A percentile compares a stretch with the other conserved stretches of the same genome.
phyloP scores from a whole-genome alignment of 2,888 invertebrate genomes.

The Chaetoderma sp. region DNA sequence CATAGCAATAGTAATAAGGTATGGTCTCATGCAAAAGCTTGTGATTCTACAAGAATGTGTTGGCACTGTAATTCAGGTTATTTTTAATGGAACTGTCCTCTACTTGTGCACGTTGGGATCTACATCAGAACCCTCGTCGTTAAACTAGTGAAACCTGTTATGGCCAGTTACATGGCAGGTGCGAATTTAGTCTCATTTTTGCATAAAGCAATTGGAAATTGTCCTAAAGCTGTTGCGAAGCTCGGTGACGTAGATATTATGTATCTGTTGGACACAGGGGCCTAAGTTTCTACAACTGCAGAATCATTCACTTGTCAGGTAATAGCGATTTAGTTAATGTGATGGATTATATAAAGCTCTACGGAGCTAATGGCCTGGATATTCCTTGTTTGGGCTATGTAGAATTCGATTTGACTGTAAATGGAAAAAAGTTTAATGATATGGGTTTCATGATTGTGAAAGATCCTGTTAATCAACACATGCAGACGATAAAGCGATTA shows the following conservation, averaged over 20 bases:
- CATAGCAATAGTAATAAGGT: no score
- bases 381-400: constrained; percentile 3
- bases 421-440: neutral
- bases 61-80: no score
- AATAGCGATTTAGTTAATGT: neutral
- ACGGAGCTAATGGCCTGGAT: neutral
- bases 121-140: no score
- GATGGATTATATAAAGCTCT: neutral
- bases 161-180: constrained; percentile 18
- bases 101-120: no score
- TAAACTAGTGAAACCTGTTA: constrained; percentile 9
- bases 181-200: constrained; percentile 15
- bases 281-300: neutral
- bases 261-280: constrained; percentile 7
- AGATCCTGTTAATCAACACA: neutral
- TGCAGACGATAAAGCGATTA: neutral
- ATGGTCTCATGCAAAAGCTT: no score
- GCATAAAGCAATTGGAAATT: constrained; percentile 17
- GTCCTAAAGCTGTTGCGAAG: constrained; percentile 15
- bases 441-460: neutral
- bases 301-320: neutral
- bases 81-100: no score
- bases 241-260: neutral
- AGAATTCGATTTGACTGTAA: neutral
- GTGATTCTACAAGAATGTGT: no score